Percentiles rank a stretch among this genome's conserved stretches.
Evolutionary conservation across 2,797 vertebrate genomes (phyloP).

Genomic region (Squalus acanthias): DNA sequence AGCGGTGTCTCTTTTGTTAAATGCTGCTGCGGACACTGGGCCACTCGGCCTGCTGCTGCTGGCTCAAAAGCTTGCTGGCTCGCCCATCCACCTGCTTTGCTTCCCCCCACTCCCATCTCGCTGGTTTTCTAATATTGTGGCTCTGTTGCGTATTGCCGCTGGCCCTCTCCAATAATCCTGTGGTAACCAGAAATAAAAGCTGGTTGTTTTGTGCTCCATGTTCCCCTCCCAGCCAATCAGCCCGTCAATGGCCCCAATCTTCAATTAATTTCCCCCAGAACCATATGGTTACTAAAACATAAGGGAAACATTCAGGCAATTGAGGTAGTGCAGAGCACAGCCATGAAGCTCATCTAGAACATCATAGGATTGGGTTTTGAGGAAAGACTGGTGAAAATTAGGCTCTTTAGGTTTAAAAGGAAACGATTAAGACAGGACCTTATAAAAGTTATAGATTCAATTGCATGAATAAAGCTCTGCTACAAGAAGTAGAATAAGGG

Average conservation of each 20-base stretch:
- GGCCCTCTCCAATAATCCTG: not conserved
- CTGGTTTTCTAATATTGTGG: not conserved
- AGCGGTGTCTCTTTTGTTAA: not conserved
- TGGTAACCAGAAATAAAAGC: no score
- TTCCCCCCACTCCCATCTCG: not conserved
- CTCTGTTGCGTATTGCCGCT: not conserved
- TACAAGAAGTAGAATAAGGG: not conserved
- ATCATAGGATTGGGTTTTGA: not conserved
- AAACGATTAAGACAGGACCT: not conserved
- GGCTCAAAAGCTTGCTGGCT: no score
- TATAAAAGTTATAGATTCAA: not conserved
- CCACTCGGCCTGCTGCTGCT: not conserved
- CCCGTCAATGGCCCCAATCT: not conserved
- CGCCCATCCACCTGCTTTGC: not conserved
- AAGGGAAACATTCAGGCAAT: not conserved
- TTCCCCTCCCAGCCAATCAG: not conserved
- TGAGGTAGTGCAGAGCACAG: not conserved
- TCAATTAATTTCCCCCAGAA: not conserved
- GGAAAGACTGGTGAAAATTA: not conserved
- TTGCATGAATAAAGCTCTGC: not conserved
- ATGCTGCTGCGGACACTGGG: not conserved
- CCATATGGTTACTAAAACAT: not conserved
- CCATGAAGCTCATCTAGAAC: not conserved
- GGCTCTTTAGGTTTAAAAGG: not conserved
- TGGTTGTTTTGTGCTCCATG: not conserved